These are phyloP conservation scores for Anhinga anhinga DNA, from an alignment of 2,113 vertebrate species.

Conservation along the genomic window DNA sequence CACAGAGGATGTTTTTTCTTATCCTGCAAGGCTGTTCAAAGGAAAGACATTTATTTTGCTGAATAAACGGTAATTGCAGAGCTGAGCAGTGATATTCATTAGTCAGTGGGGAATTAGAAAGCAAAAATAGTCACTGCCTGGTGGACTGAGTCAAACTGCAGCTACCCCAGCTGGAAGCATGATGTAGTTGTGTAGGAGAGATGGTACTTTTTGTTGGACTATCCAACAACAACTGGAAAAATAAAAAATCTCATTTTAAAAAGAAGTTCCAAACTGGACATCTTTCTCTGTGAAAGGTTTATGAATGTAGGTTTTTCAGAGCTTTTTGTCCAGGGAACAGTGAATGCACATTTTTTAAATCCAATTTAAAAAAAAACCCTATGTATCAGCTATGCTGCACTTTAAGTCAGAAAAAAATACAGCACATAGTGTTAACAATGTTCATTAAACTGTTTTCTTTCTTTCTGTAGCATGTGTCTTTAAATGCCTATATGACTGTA, in stretches of 20 bases:
- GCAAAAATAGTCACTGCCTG: background rate
- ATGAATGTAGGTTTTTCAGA: background rate
- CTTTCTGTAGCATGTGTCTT: accelerated
- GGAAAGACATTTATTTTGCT: background rate
- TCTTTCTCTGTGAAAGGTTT: background rate
- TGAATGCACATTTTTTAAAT: background rate
- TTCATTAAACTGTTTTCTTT: background rate
- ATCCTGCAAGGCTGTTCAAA: background rate
- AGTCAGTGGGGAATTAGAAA: background rate
- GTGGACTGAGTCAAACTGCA: background rate
- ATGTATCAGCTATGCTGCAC: background rate
- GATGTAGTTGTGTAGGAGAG: background rate
- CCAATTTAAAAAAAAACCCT: background rate
- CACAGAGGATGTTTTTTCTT: background rate
- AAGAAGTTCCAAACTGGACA: background rate
- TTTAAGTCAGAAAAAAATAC: background rate
- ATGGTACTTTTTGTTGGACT: background rate
- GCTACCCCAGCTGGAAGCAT: background rate
- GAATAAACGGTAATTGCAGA: background rate
- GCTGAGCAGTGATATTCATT: background rate
- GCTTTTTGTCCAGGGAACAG: background rate
- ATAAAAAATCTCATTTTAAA: background rate
- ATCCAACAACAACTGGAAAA: background rate
- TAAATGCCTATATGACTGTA: background rate
- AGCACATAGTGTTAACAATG: background rate